Evolutionary conservation across 2,797 vertebrate genomes (phyloP).

Genomic region (Enteromius argenteus): DNA sequence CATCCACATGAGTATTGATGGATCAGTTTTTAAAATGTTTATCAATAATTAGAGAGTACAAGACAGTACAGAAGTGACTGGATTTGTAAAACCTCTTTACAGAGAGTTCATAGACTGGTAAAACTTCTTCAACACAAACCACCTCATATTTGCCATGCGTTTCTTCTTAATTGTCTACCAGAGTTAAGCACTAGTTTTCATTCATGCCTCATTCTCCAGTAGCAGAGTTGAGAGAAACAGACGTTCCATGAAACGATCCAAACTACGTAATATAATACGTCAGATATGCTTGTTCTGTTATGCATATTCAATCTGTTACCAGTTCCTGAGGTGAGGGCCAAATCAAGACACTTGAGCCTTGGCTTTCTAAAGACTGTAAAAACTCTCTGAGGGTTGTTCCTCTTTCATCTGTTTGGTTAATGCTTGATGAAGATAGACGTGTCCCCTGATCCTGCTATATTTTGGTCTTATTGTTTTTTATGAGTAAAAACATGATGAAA

Average conservation of each 20-base stretch:
- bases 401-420: constrained; percentile 32
- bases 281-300: constrained; percentile 82
- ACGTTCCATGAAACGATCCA: constrained; percentile 76
- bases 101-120: not conserved
- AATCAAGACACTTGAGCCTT: not conserved
- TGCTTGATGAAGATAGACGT: not conserved
- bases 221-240: constrained; percentile 23
- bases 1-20: constrained; percentile 3
- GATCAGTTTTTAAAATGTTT: constrained; percentile 56
- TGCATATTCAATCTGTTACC: constrained; percentile 87
- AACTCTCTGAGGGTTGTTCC: not conserved
- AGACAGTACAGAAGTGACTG: not conserved
- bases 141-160: too few species aligned
- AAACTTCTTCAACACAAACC: constrained; percentile 2
- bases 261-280: constrained; percentile 86
- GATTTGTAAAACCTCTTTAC: not conserved
- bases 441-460: constrained; percentile 30
- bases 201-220: not conserved
- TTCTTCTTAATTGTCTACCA: not conserved
- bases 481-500: constrained; percentile 31
- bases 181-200: not conserved
- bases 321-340: constrained; percentile 57
- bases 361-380: not conserved
- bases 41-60: constrained; percentile 56
- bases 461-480: constrained; percentile 15